Evolutionary conservation across 2,888 invertebrate species (phyloP), one percentile per base, ranked within the genome.

Genomic region (Atrina japonica): DNA sequence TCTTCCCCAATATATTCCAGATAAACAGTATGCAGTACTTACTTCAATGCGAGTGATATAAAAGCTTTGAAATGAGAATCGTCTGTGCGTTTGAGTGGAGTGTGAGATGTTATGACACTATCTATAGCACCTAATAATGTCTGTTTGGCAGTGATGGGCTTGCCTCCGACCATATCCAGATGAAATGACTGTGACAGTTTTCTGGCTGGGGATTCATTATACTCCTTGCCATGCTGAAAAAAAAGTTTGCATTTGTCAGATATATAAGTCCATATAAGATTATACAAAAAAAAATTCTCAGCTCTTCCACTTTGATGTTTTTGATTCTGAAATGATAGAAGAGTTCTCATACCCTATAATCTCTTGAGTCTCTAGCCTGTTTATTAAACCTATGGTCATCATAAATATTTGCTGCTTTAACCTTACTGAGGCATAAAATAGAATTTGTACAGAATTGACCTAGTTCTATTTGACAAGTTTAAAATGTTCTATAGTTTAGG

Each of bases 31-130:
- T 35, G 3, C 25, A 40, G 30, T 35, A 76, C 94, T 93, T 91
- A 96, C 96, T 99, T 99, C 52, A 99, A 92, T 30, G 96, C 99
- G 30, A 97, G 95, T 91, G 98, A 99, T 60, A 99, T 93, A 89
- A 99, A 97, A 0, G 99, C 99, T 91, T 99, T 99, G 88, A 99
- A 98, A 92, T 98, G 98, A 21, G 99, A 96, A 92, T 99, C 99
- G 77, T 94, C 95, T 87, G 97, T 97, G 84, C 99, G 93, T 90
- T 98, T 98, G 85, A 98, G 96, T 0, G 95, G 96, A 9, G 94
- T 94, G 91, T 99, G 99, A 40, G 96, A 95, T 16, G 95, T 94
- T 66, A 97, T 93, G 76, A 99, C 97, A 88, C 95, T 96, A 50
- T 98, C 98, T 75, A 99, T 95, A 45, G 96, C 95, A 86, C 96